phyloP scores from a whole-genome alignment of 1,140 invertebrate species.

The Amyelois transitella region DNA sequence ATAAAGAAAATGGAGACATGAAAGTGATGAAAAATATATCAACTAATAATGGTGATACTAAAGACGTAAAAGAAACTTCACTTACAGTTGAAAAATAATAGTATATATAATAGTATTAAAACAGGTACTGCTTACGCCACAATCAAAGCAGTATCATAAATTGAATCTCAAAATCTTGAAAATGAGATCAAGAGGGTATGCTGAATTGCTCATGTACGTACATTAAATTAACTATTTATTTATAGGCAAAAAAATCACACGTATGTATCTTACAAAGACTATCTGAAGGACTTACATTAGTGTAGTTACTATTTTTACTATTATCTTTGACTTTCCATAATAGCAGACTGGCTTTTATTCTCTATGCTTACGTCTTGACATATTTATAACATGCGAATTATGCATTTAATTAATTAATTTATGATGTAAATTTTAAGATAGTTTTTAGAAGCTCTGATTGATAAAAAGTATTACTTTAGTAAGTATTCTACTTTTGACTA shows the following conservation, averaged over 20 bases:
- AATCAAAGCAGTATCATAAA: too few relatives aligned
- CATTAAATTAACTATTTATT: too few relatives aligned
- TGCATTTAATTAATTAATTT: neutral
- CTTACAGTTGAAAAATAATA: slow-evolving; percentile 27
- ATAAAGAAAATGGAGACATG: slow-evolving; percentile 35
- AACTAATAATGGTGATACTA: slow-evolving; percentile 29
- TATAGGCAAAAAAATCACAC: too few relatives aligned
- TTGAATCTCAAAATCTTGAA: too few relatives aligned
- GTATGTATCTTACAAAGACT: too few relatives aligned
- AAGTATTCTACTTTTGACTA: neutral
- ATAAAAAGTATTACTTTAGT: neutral
- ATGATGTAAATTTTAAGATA: neutral
- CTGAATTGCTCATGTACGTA: too few relatives aligned
- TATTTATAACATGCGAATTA: neutral
- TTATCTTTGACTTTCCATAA: too few relatives aligned
- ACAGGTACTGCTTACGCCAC: too few relatives aligned
- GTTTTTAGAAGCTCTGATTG: neutral
- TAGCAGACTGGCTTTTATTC: neutral
- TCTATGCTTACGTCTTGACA: neutral
- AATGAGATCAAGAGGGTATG: too few relatives aligned
- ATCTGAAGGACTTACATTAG: too few relatives aligned
- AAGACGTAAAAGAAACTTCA: slow-evolving; percentile 47
- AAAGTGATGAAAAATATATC: slow-evolving; percentile 39
- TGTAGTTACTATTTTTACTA: too few relatives aligned
- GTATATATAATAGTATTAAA: too few relatives aligned